Conservation (phyloP, 2,888 invertebrate species). For the Melieria picta region DNA sequence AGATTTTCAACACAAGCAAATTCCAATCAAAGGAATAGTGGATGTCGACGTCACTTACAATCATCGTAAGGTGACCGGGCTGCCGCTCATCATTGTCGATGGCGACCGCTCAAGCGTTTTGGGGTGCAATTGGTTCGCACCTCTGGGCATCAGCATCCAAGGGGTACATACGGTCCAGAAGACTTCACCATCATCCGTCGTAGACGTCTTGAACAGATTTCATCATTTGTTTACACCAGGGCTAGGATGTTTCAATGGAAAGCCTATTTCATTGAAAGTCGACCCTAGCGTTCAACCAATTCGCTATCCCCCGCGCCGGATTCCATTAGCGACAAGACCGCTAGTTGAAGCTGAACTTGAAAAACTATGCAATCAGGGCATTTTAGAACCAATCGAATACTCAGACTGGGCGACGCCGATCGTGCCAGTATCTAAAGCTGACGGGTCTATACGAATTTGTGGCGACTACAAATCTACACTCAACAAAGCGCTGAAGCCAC, state of each 20-base stretch:
- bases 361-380: conserved; percentile 42
- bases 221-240: not conserved
- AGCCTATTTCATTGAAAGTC: conserved; percentile 10
- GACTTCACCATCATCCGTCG: too few species aligned
- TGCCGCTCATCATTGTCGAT: conserved; percentile 10
- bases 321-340: conserved; percentile 9
- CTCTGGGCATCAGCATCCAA: conserved; percentile 37
- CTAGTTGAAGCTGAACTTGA: conserved; percentile 39
- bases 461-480: conserved; percentile 51
- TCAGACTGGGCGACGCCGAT: conserved; percentile 27
- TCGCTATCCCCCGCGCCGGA: conserved; percentile 9
- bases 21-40: not conserved
- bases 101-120: conserved; percentile 29
- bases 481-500: conserved; percentile 48
- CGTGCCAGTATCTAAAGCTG: conserved; percentile 16
- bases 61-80: not conserved
- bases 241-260: conserved; percentile 12
- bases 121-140: conserved; percentile 41
- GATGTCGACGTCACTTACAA: conserved; percentile 12
- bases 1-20: conserved; percentile 30
- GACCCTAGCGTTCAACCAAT: conserved; percentile 9
- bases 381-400: conserved; percentile 39
- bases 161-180: conserved; percentile 20
- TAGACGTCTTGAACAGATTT: not conserved
- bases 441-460: conserved; percentile 39